phyloP scores from a whole-genome alignment of 2,797 vertebrate genomes.

The Clamator glandarius region DNA sequence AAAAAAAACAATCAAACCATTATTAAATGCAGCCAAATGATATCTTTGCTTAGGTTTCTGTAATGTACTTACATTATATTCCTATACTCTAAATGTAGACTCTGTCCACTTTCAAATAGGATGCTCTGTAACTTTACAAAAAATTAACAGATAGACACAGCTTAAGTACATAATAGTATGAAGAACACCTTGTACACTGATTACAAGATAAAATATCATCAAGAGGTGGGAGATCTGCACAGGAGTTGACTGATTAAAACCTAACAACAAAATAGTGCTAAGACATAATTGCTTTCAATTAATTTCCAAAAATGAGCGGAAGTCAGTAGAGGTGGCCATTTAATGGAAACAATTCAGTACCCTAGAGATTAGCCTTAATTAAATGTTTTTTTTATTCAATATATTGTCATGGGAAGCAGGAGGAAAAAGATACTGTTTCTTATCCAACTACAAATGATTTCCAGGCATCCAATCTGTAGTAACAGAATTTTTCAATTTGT shows the following conservation, averaged over 20 bases:
- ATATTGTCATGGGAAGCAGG: background rate
- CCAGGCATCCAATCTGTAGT: background rate
- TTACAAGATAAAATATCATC: constrained; percentile 11
- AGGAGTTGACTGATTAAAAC: constrained; percentile 21
- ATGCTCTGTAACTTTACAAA: background rate
- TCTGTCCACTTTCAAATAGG: background rate
- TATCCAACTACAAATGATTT: constrained; percentile 10
- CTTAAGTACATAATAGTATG: constrained; percentile 12
- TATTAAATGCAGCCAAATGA: background rate
- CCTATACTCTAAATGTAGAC: background rate
- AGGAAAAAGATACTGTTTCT: background rate
- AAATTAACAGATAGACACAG: background rate
- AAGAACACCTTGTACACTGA: background rate
- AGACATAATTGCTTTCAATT: constrained; percentile 54
- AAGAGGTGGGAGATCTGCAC: background rate
- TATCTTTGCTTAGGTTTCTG: background rate
- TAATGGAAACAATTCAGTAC: constrained; percentile 27
- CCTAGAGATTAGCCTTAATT: constrained; percentile 51
- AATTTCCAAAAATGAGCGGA: constrained; percentile 44
- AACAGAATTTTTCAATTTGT: constrained; percentile 6
- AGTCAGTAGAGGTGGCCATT: constrained; percentile 37
- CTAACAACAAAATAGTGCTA: constrained; percentile 26
- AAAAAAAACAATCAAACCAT: rapidly evolving
- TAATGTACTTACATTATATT: background rate
- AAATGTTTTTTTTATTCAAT: constrained; percentile 30